Conservation (phyloP, 2,888 invertebrate species). For the Chironomus riparius region DNA sequence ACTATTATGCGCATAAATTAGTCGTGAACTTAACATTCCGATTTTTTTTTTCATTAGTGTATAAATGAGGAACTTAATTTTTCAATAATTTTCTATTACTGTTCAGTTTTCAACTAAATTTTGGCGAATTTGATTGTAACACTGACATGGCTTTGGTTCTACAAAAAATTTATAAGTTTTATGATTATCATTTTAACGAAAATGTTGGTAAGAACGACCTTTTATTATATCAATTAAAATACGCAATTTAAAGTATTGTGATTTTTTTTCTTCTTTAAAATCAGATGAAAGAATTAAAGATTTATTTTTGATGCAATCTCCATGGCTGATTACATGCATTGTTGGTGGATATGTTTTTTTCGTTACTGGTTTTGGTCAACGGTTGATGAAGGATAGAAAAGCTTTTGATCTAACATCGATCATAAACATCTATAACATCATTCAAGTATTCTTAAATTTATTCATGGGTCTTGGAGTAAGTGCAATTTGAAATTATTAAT, state of each 20-base stretch:
- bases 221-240: neutral
- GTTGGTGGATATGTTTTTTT: constrained; percentile 46
- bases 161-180: neutral
- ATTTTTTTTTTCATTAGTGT: too few species aligned
- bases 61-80: too few species aligned
- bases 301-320: constrained; percentile 47
- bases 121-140: neutral
- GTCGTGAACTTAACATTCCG: neutral
- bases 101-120: neutral
- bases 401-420: constrained; percentile 53
- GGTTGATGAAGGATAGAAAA: constrained; percentile 56
- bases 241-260: too few species aligned
- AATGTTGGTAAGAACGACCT: neutral
- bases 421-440: constrained; percentile 57
- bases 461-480: constrained; percentile 4
- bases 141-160: constrained; percentile 6
- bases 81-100: neutral
- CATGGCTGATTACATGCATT: constrained; percentile 44
- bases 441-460: constrained; percentile 46
- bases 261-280: constrained; percentile 29
- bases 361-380: constrained; percentile 50
- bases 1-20: neutral
- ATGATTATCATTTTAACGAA: constrained; percentile 4
- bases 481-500: neutral
- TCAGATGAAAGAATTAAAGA: constrained; percentile 45